Evolutionary conservation across 2,797 vertebrate species (phyloP).

Genomic region (Steatocranus sp.): DNA sequence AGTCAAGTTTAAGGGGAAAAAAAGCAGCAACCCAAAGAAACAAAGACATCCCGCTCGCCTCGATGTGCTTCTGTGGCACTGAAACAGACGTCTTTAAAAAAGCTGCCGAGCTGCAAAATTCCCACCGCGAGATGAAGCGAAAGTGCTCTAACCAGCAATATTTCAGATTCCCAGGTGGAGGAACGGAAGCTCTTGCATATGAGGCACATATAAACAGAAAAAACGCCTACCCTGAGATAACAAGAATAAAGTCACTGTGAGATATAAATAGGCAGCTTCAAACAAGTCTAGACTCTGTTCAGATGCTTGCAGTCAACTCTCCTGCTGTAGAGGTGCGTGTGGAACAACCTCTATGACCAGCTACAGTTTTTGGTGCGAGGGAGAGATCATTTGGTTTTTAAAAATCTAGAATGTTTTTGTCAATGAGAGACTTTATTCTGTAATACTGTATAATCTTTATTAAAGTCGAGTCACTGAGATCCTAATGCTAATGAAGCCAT

Average conservation of each 20-base stretch:
- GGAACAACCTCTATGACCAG: not conserved
- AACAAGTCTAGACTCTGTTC: conserved; percentile 53
- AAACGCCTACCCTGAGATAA: conserved; percentile 28
- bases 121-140: conserved; percentile 42
- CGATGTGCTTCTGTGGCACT: conserved; percentile 9
- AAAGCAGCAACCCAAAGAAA: conserved; percentile 36
- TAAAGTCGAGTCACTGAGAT: not conserved
- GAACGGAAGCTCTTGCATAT: conserved; percentile 55
- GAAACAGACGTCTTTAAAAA: conserved; percentile 42
- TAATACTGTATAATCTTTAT: not conserved
- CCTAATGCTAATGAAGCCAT: not conserved
- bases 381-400: not conserved
- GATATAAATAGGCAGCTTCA: conserved; percentile 70
- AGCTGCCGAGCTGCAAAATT: conserved; percentile 65
- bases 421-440: rapidly evolving
- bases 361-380: not conserved
- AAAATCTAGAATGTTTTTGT: not conserved
- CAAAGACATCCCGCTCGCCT: conserved; percentile 19
- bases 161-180: conserved; percentile 66
- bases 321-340: not conserved
- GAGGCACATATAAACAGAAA: conserved; percentile 62
- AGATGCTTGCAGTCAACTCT: conserved; percentile 1
- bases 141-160: conserved; percentile 76
- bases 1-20: conserved; percentile 54
- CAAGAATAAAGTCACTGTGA: not conserved